These are phyloP conservation scores for Koerneria pararmatus DNA, from an alignment of 2,888 invertebrate genomes.

Conservation along the genomic window DNA sequence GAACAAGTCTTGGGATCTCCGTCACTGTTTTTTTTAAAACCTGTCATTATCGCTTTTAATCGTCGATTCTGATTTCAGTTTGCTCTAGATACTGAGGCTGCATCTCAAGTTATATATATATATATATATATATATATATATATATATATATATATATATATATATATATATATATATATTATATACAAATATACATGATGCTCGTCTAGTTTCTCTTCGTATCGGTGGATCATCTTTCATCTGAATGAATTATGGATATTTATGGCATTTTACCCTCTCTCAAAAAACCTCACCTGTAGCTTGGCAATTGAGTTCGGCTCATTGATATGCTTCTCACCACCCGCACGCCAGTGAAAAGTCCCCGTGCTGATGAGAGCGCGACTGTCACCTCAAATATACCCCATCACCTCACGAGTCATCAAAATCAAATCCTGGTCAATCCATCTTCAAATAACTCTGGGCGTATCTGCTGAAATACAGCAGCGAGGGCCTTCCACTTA, in stretches of 20 bases:
- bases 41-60: no score
- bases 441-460: background rate
- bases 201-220: background rate
- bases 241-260: background rate
- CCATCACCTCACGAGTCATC: no score
- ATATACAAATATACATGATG: background rate
- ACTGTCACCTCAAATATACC: constrained; percentile 68
- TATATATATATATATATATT: no score
- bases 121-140: background rate
- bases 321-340: constrained; percentile 93
- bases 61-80: no score
- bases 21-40: no score
- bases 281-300: constrained; percentile 69
- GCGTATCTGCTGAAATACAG: no score
- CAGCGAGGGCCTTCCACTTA: no score
- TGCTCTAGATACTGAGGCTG: background rate
- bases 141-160: no score
- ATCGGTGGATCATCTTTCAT: background rate
- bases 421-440: background rate
- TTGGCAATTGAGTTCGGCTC: constrained; percentile 82
- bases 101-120: background rate
- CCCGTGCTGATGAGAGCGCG: constrained; percentile 82
- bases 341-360: constrained; percentile 83
- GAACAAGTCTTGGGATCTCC: no score
- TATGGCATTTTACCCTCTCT: background rate